phyloP scores from a whole-genome alignment of 2,113 vertebrate species.

The Toxotes jaculatrix region DNA sequence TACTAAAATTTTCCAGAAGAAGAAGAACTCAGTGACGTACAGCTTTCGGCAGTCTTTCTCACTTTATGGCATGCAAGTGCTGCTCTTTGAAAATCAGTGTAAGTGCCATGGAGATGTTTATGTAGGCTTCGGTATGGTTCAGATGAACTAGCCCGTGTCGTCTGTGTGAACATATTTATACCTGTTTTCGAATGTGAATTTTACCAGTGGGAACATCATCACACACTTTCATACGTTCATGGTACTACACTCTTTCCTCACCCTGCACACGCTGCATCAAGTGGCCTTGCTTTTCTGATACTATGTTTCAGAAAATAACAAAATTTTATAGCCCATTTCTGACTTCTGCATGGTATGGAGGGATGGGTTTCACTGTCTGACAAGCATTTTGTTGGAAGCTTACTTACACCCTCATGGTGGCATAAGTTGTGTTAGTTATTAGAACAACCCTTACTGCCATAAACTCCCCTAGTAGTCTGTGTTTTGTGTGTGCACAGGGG shows the following conservation, averaged over 20 bases:
- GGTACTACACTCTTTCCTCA: too few species aligned
- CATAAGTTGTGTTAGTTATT: background rate
- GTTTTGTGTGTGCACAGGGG: background rate
- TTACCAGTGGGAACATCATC: background rate
- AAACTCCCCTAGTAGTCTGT: background rate
- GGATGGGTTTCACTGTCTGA: background rate
- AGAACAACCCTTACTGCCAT: background rate
- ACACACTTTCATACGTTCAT: background rate
- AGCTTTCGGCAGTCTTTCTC: slow-evolving; percentile 98
- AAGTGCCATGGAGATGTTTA: slow-evolving; percentile 74
- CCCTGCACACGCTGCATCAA: too few species aligned
- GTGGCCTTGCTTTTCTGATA: background rate
- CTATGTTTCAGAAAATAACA: background rate
- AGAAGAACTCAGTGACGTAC: slow-evolving; percentile 98
- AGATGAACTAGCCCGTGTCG: background rate
- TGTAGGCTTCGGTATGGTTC: background rate
- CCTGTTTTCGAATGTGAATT: background rate
- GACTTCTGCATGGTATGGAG: background rate
- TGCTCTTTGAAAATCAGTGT: slow-evolving; percentile 98
- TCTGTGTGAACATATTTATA: background rate
- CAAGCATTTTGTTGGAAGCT: background rate
- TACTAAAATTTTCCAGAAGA: slow-evolving; percentile 99
- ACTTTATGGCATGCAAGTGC: slow-evolving; percentile 95
- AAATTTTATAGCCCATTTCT: background rate
- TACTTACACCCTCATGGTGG: background rate